Percentiles rank a stretch among this genome's conserved stretches.
Evolutionary conservation across 2,113 vertebrate genomes (phyloP).

Genomic region (Bos indicus): DNA sequence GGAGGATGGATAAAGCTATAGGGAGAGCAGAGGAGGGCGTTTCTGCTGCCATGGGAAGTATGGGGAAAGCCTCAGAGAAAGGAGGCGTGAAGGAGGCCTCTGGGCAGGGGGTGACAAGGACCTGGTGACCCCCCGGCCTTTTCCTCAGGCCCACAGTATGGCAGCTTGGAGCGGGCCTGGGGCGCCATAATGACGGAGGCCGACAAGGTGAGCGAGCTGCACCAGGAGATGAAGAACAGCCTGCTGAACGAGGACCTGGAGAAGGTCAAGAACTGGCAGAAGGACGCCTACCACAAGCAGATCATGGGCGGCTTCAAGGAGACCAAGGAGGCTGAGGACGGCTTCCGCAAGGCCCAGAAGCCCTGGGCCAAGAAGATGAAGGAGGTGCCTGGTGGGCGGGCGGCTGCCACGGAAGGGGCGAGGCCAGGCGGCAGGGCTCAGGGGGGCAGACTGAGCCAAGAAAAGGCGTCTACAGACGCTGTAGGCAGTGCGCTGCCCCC

Average conservation of each 20-base stretch:
- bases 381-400: conserved; percentile 84
- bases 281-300: conserved; percentile 98
- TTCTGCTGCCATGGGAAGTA: not conserved
- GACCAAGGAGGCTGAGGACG: conserved; percentile 96
- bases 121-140: not conserved
- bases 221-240: conserved; percentile 96
- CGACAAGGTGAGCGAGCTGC: conserved; percentile 95
- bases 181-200: conserved; percentile 95
- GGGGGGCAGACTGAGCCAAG: no score
- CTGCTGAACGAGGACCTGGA: conserved; percentile 93
- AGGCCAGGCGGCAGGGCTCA: not conserved
- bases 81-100: accelerated
- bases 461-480: not conserved
- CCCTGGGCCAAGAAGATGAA: conserved; percentile 99
- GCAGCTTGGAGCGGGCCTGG: conserved; percentile 96
- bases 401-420: accelerated
- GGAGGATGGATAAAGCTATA: no score
- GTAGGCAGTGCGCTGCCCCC: not conserved
- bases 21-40: not conserved
- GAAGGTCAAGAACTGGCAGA: conserved; percentile 99
- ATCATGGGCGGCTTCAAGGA: conserved; percentile 99
- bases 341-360: conserved; percentile 98
- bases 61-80: not conserved
- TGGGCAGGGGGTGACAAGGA: no score
- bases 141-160: conserved; percentile 94